Percentiles rank a stretch among this genome's conserved stretches.
These are phyloP conservation scores for Zophobas atratus DNA, from an alignment of 1,140 invertebrate species.

Conservation along the genomic window DNA sequence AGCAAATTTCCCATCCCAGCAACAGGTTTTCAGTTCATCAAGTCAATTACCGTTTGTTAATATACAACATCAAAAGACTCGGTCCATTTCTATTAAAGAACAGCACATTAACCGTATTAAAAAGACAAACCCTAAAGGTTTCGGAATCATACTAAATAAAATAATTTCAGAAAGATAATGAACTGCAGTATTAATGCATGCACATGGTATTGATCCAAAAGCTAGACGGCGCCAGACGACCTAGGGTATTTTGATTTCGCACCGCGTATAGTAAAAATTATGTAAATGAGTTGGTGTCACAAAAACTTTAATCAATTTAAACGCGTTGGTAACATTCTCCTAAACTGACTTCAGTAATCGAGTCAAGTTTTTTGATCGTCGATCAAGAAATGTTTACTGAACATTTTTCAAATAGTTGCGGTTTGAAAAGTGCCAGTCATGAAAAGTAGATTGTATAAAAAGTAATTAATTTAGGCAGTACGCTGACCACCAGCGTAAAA, in stretches of 20 bases:
- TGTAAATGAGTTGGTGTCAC: background rate
- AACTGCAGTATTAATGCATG: too few relatives aligned
- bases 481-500: too few relatives aligned
- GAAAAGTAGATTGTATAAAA: background rate
- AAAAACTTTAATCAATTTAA: background rate
- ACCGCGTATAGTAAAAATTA: background rate
- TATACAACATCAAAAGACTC: too few relatives aligned
- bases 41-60: background rate
- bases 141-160: too few relatives aligned
- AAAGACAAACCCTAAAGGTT: too few relatives aligned
- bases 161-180: too few relatives aligned
- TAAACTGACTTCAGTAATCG: background rate
- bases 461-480: too few relatives aligned
- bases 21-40: background rate
- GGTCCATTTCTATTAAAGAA: too few relatives aligned
- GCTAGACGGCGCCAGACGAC: too few relatives aligned
- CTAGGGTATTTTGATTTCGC: background rate
- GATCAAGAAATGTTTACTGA: background rate
- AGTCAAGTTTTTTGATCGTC: background rate
- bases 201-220: too few relatives aligned
- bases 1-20: background rate
- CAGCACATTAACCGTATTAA: too few relatives aligned
- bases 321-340: background rate
- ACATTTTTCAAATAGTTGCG: constrained; percentile 11
- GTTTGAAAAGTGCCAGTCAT: constrained; percentile 4